Evolutionary conservation across 2,888 invertebrate species (phyloP), one percentile per base, ranked within the genome.

Genomic region (Gasteruption jaculator): DNA sequence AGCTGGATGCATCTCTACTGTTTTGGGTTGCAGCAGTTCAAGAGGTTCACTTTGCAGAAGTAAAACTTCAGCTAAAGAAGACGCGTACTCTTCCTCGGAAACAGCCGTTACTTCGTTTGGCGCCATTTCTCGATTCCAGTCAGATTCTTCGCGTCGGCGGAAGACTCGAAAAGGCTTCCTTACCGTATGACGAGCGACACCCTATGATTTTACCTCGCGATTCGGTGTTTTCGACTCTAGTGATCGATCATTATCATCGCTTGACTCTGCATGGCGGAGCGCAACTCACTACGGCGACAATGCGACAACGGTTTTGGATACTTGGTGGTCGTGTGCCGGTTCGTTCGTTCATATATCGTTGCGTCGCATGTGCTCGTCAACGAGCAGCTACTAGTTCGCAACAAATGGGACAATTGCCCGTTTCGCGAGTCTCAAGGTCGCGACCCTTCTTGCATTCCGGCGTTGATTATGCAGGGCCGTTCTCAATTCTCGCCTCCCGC

Each of bases 381-480:
- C 29, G 29, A 8, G 29, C 29, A 5, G 6, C 29, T 6, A 6
- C 11, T 6, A 11, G 7, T 11, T 6, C n/a, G 29, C 29, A 29
- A 29, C 11, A 11, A 11, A 29, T 29, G 29, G 29, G 29, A n/a
- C 5, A 6, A 8, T 14, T 29, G 6, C 47, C 47, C 18, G 14
- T 5, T 8, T 12, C 11, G 21, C 30, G 46, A 15, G 24, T 46
- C 11, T 29, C 26, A 10, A 33, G 24, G 18, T 31, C 35, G 19
- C 43, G 35, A n/a, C 11, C 40, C 2, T 46, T 46, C 19, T 15
- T 10, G 6, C 35, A 46, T 19, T 27, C 22, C 11, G 43, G 38
- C 7, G 32, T 51, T 2, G 49, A 49, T 20, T 49, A 43, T 31
- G 48, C 45, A 8, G 49, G 49, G 2, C 47, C 49, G 1, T 41